Evolutionary conservation across 2,888 invertebrate genomes (phyloP).

Genomic region (Cantharis nigra): DNA sequence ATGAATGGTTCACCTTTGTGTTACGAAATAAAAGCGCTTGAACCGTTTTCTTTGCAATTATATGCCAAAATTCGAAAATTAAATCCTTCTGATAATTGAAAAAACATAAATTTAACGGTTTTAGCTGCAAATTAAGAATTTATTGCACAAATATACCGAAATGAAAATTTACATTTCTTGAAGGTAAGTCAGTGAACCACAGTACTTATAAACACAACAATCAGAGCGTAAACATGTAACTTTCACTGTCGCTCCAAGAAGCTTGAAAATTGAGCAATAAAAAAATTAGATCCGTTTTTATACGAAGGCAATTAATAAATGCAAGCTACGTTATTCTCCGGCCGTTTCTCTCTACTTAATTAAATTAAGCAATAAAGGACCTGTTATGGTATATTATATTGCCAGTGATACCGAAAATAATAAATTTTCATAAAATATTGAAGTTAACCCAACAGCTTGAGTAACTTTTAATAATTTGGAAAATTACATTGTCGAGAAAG

Average conservation of each 20-base stretch:
- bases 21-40: no score
- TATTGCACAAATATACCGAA: constrained; percentile 4
- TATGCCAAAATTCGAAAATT: no score
- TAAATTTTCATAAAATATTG: not conserved
- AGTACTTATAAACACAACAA: constrained; percentile 4
- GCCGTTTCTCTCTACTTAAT: not conserved
- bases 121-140: not conserved
- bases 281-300: not conserved
- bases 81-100: not conserved
- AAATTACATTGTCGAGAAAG: not conserved
- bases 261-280: constrained; percentile 13
- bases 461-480: not conserved
- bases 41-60: no score
- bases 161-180: not conserved
- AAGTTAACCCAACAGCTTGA: not conserved
- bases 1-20: no score
- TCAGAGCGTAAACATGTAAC: constrained; percentile 14
- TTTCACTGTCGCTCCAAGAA: constrained; percentile 12
- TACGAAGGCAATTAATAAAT: not conserved
- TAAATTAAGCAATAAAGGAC: not conserved
- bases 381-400: not conserved
- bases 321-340: not conserved
- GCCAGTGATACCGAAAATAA: not conserved
- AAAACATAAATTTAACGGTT: not conserved
- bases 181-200: constrained; percentile 12